Evolutionary conservation across 2,113 vertebrate genomes (phyloP), one percentile per base, ranked within the genome.

Genomic region (Guaruba guarouba): DNA sequence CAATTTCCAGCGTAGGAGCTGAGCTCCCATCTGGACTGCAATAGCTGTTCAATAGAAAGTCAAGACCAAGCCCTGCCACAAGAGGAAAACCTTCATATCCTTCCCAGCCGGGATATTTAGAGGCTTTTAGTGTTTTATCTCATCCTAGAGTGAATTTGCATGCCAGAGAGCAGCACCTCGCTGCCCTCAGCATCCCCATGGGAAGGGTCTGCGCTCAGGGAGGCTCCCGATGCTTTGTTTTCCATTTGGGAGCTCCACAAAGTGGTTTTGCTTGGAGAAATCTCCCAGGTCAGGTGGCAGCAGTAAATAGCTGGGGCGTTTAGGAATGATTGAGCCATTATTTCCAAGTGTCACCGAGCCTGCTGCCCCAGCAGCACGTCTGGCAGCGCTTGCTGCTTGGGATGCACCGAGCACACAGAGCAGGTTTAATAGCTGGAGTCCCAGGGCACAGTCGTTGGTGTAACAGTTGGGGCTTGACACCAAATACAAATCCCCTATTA

Each of bases 401-500:
- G 7, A 8, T 41, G 66, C 49, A 3, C 13, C 1, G 2, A 17
- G 48, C 69, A 6, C 35, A 5, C 67, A 44, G 67, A 37, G 69
- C 11, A 57, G 15, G 44, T 89, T 92, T 64, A 91, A 86, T 66
- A 81, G 71, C 86, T 18, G 85, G 57, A 74, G 24, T 91, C 68
- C 82, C 51, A 41, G 67, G 76, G 74, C 1, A 3, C n/a, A 2
- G 79, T 41, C 49, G 80, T 90, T 88, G 92, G 96, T 74, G 24
- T 46, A 92, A 35, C 87, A 70, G 68, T 31, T 74, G 84, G 93
- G 95, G 79, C 85, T 88, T 70, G 89, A 97, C 92, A 97, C 97
- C 94, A 95, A 82, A 82, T 95, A 94, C 95, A 86, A 81, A 82
- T 86, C 74, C 48, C 63, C 95, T 93, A 35, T 95, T 96, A 90